Conservation (phyloP, 2,797 vertebrate species). For the Phrynocephalus guinanensis region DNA sequence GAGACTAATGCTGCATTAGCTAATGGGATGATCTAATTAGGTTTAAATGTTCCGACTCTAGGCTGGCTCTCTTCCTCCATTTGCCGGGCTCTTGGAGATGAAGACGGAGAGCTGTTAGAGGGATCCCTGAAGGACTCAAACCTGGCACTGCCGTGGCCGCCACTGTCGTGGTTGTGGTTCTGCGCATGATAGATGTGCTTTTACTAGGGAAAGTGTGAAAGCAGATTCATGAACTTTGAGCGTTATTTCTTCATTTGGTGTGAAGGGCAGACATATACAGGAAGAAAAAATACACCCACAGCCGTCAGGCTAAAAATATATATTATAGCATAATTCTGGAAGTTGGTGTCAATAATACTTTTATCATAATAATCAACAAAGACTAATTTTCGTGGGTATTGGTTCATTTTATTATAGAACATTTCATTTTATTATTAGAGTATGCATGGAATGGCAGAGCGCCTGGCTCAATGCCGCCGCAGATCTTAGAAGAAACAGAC, state of each 20-base stretch:
- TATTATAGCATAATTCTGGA: too few relatives aligned
- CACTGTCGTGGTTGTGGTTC: too few relatives aligned
- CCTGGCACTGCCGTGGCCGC: not conserved
- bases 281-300: too few relatives aligned
- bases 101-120: conserved; percentile 54
- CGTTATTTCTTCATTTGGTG: not conserved
- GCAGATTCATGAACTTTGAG: not conserved
- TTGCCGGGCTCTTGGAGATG: conserved; percentile 68
- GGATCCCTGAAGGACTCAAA: not conserved
- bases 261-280: not conserved
- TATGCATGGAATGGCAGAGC: too few relatives aligned
- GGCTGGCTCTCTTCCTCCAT: conserved; percentile 69
- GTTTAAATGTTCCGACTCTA: conserved; percentile 66
- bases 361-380: too few relatives aligned
- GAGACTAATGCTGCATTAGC: conserved; percentile 80
- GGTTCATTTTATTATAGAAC: too few relatives aligned
- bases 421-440: too few relatives aligned
- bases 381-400: too few relatives aligned
- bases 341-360: too few relatives aligned
- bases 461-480: too few relatives aligned
- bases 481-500: too few relatives aligned
- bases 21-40: conserved; percentile 85
- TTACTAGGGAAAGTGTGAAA: not conserved
- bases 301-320: too few relatives aligned
- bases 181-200: not conserved